These are phyloP conservation scores for Dysmachus trigonus DNA, from an alignment of 2,888 invertebrate genomes.

Conservation along the genomic window DNA sequence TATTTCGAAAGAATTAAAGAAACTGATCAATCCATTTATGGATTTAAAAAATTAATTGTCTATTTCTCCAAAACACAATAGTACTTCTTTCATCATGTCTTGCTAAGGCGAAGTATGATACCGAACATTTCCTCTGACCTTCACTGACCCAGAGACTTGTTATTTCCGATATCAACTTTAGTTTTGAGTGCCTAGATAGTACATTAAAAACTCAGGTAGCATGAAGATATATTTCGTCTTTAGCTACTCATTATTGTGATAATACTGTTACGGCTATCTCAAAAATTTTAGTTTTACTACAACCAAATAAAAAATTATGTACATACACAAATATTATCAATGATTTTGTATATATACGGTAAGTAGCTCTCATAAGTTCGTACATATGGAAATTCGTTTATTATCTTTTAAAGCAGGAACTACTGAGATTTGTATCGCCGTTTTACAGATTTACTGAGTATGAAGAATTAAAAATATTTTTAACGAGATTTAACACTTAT, in stretches of 20 bases:
- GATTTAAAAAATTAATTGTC: background rate
- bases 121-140: background rate
- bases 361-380: too few species aligned
- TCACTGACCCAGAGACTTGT: background rate
- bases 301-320: too few species aligned
- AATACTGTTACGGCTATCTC: background rate
- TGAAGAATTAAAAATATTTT: too few species aligned
- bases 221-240: background rate
- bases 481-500: too few species aligned
- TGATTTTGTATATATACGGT: too few species aligned
- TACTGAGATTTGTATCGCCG: too few species aligned
- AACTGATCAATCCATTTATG: background rate
- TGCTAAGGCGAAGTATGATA: background rate
- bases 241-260: background rate
- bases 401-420: too few species aligned
- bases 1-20: background rate
- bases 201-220: background rate
- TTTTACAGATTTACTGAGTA: too few species aligned
- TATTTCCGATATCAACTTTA: background rate
- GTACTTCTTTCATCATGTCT: background rate
- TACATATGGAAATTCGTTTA: too few species aligned
- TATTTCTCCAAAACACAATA: background rate
- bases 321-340: too few species aligned
- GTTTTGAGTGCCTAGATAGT: background rate
- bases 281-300: background rate